Percentiles rank a stretch among this genome's conserved stretches.
Conservation (phyloP, 2,797 vertebrate species). For the Squalus acanthias region DNA sequence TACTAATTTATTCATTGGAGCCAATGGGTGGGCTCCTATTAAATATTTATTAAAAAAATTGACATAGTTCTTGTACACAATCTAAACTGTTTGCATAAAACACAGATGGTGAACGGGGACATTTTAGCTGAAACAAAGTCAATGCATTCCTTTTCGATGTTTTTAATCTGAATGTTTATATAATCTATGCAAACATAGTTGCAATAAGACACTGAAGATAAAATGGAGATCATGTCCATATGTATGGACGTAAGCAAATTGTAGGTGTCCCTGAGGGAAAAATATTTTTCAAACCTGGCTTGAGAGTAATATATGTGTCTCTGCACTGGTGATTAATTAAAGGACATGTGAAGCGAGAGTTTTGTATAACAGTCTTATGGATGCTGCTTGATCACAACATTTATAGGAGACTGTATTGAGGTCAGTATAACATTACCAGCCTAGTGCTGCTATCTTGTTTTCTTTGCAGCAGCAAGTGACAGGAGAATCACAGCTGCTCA, state of each 20-base stretch:
- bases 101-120: not conserved
- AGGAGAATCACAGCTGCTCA: no score
- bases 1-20: not conserved
- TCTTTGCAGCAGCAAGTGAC: not conserved
- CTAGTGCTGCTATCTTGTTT: not conserved
- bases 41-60: not conserved
- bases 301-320: not conserved
- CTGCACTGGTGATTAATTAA: not conserved
- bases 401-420: not conserved
- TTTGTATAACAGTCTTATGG: not conserved
- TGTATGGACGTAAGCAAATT: not conserved
- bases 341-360: not conserved
- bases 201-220: not conserved
- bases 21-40: not conserved
- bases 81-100: not conserved
- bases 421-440: not conserved
- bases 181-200: not conserved
- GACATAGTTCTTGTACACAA: not conserved
- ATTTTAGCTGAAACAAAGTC: not conserved
- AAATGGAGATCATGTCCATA: not conserved
- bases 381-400: not conserved
- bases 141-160: not conserved
- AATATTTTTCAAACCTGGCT: not conserved
- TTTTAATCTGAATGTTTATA: not conserved
- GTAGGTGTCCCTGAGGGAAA: not conserved